Percentiles rank a stretch among this genome's conserved stretches.
Conservation (phyloP, 2,113 vertebrate species). For the Burhinus bistriatus region DNA sequence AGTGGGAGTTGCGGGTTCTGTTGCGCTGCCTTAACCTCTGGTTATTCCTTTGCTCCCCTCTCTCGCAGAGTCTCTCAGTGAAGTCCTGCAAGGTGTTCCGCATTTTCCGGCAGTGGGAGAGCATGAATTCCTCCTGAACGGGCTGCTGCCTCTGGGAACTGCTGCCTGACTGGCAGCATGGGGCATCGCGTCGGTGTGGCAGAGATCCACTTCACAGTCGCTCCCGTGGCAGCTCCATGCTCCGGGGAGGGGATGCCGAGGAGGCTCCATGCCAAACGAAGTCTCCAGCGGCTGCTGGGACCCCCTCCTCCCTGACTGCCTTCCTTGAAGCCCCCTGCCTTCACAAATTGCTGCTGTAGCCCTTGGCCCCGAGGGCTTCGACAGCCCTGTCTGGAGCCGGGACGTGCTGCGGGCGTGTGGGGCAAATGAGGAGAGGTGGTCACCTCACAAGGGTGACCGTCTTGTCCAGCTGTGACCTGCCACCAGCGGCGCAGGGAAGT, state of each 20-base stretch:
- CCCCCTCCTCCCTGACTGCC: not conserved
- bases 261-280: fast-evolving
- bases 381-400: not conserved
- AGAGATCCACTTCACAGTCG: fast-evolving
- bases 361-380: fast-evolving
- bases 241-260: not conserved
- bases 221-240: fast-evolving
- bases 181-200: fast-evolving
- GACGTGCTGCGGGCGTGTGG: fast-evolving
- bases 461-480: not conserved
- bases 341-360: not conserved
- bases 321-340: not conserved
- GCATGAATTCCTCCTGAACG: slow-evolving; percentile 74
- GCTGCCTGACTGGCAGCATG: fast-evolving
- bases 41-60: fast-evolving
- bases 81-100: slow-evolving; percentile 92
- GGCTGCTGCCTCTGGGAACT: not conserved
- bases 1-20: fast-evolving
- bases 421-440: fast-evolving
- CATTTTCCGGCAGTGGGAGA: slow-evolving; percentile 93
- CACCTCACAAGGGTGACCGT: not conserved
- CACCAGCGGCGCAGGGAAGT: not conserved
- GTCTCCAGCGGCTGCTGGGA: not conserved
- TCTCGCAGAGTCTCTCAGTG: slow-evolving; percentile 80
- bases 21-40: not conserved